Evolutionary conservation across 2,888 invertebrate genomes (phyloP), one percentile per base, ranked within the genome.

Genomic region (Beris chalybata): DNA sequence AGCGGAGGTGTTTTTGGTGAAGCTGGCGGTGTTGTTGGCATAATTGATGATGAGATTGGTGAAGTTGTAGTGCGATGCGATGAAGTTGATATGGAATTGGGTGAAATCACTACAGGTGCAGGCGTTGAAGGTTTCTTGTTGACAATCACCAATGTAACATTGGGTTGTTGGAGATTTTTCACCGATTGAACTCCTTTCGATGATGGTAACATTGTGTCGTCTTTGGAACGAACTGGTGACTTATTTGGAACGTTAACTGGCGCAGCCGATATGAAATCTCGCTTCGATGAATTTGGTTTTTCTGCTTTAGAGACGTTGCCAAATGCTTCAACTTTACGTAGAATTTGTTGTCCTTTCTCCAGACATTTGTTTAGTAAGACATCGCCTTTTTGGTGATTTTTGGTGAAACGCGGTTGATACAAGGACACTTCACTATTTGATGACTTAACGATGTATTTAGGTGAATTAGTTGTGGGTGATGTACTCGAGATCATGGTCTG

Each of bases 291-390:
- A 4, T 7, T 48, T 11, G 61, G n/a, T 11, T 47, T 66, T 47
- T 71, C 71, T 15, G 70, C 64, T 69, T 73, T 69, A 15, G 72
- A 68, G 5, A 61, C 59, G 50, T 64, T 67, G 31, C 70, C 69
- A 13, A 79, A 69, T 4, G 73, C 76, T 71, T 80, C 80, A 50
- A 78, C 79, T 72, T 79, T 78, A 11, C 77, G 75, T 44, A 80
- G 68, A 57, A 80, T 76, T 44, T 78, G 76, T 22, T 80, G 79
- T 30, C 80, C 80, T 66, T 80, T 80, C 69, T 79, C 79, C 44
- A 80, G 70, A 56, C 80, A 80, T 71, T 79, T 80, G 59, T 79
- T 77, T 44, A 80, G 71, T 29, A 80, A 69, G 45, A 77, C 74
- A 71, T 80, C 79, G 70, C 75, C 75, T 45, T 64, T 54, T 47